Evolutionary conservation across 2,888 invertebrate genomes (phyloP).

Genomic region (Chrysopilus asiliformis): DNA sequence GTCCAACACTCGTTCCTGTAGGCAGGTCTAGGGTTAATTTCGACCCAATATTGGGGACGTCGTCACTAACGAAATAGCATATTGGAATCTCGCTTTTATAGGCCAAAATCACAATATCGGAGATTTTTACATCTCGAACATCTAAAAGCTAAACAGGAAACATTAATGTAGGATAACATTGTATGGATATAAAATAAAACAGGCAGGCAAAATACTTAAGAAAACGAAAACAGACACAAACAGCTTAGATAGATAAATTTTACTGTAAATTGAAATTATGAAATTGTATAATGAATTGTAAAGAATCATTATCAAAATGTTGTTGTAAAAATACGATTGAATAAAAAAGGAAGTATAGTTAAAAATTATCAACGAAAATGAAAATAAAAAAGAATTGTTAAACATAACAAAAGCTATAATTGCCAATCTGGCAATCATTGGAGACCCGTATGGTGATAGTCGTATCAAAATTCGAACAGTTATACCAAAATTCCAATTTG

Average conservation of each 20-base stretch:
- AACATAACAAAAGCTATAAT: no score
- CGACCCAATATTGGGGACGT: conserved; percentile 57
- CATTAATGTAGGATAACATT: conserved; percentile 3
- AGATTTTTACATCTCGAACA: conserved; percentile 53
- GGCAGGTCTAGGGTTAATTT: conserved; percentile 61
- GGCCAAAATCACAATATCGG: conserved; percentile 42
- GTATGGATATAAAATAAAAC: not conserved
- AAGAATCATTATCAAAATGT: no score
- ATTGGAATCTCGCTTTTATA: conserved; percentile 38
- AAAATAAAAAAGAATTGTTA: conserved; percentile 14
- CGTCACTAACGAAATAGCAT: conserved; percentile 45
- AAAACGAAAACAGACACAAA: no score
- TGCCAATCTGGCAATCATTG: no score
- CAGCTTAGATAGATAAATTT: not conserved
- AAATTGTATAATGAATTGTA: no score
- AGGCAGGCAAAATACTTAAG: no score
- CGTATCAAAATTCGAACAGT: no score
- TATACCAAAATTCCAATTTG: no score
- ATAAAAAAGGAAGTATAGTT: no score
- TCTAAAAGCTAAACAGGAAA: conserved; percentile 57
- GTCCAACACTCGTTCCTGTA: conserved; percentile 34
- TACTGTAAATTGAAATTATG: no score
- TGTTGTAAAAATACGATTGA: no score
- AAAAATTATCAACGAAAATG: not conserved
- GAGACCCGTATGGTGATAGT: no score